Percentiles rank a stretch among this genome's conserved stretches.
These are phyloP conservation scores for Carapus acus DNA, from an alignment of 2,797 vertebrate species.

Conservation along the genomic window DNA sequence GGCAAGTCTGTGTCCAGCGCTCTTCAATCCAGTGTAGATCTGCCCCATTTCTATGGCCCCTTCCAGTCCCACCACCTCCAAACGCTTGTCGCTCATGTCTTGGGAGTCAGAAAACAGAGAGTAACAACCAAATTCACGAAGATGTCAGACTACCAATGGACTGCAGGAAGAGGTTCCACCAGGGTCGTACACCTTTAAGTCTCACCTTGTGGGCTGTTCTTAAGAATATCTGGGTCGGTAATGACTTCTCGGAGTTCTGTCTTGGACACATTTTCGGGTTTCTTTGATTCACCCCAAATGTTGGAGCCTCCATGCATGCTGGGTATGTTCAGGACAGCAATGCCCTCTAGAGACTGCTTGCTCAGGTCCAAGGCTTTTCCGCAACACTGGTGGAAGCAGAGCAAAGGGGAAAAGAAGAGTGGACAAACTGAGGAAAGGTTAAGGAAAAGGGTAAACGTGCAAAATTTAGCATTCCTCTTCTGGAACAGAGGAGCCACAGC, in stretches of 20 bases:
- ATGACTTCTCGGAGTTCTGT: conserved; percentile 71
- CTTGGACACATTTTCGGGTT: conserved; percentile 61
- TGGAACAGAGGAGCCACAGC: no score
- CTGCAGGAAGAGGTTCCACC: no score
- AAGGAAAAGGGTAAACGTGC: no score
- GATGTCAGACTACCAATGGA: no score
- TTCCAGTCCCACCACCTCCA: conserved; percentile 89
- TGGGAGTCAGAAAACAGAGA: not conserved
- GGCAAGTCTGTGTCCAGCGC: conserved; percentile 81
- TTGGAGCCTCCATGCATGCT: conserved; percentile 95
- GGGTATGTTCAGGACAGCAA: conserved; percentile 93
- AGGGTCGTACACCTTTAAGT: no score
- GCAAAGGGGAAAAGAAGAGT: not conserved
- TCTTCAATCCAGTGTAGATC: conserved; percentile 91
- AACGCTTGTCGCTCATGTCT: conserved; percentile 84
- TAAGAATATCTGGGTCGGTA: conserved; percentile 80
- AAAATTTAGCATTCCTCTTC: no score
- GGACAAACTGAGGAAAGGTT: no score
- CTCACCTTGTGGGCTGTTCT: conserved; percentile 82
- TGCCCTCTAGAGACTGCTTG: conserved; percentile 76
- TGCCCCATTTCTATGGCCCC: conserved; percentile 91
- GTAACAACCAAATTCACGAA: conserved; percentile 9
- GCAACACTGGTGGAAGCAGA: conserved; percentile 73
- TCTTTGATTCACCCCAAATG: conserved; percentile 90
- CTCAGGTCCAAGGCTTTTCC: conserved; percentile 79